Evolutionary conservation across 2,888 invertebrate species (phyloP).

Genomic region (Monopis laevigella): DNA sequence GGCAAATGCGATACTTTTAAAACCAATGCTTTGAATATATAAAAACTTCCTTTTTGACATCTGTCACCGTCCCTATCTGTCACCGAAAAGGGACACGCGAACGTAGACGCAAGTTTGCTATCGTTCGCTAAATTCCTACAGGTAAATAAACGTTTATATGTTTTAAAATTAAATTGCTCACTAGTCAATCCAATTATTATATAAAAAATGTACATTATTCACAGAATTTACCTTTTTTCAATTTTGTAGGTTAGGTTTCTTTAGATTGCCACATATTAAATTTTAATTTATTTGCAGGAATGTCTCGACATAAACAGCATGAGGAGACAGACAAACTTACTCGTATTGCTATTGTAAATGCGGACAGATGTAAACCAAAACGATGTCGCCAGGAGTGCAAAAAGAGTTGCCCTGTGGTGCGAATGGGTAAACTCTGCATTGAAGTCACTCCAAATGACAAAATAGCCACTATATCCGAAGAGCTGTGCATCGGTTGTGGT

Average conservation of each 20-base stretch:
- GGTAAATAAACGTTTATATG: conserved; percentile 29
- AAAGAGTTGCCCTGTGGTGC: conserved; percentile 97
- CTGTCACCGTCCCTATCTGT: conserved; percentile 40
- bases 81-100: conserved; percentile 53
- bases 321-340: conserved; percentile 94
- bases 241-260: conserved; percentile 10
- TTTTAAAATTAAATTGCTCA: background rate
- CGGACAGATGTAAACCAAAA: conserved; percentile 99
- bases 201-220: conserved; percentile 3
- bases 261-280: conserved; percentile 10
- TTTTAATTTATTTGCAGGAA: conserved; percentile 31
- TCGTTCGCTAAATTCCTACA: conserved; percentile 51
- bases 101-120: conserved; percentile 46
- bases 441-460: conserved; percentile 96
- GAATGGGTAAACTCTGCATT: conserved; percentile 99
- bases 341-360: conserved; percentile 97
- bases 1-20: too few species aligned
- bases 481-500: conserved; percentile 99
- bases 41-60: conserved; percentile 8
- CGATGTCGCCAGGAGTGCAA: conserved; percentile 99
- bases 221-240: background rate
- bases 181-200: background rate
- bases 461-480: conserved; percentile 97
- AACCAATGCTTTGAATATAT: too few species aligned
- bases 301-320: conserved; percentile 65